phyloP scores from a whole-genome alignment of 2,797 vertebrate species.

The Premnoplex brunnescens region DNA sequence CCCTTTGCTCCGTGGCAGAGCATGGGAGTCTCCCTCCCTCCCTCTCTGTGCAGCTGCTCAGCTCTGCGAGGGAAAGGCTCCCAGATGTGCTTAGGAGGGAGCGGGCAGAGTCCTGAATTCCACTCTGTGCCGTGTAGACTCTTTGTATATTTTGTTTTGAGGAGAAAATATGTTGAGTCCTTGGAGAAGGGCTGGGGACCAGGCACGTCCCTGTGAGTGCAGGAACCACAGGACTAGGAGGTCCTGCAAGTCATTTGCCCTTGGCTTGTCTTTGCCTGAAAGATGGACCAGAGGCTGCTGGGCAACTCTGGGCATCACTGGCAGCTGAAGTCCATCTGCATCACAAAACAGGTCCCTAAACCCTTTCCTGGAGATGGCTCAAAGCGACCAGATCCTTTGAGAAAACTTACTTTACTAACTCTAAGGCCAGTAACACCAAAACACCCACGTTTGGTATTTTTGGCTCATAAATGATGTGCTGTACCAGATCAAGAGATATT shows the following conservation, averaged over 20 bases:
- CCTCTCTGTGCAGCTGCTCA: background rate
- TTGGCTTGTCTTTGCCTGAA: background rate
- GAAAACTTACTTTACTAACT: background rate
- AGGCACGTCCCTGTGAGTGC: background rate
- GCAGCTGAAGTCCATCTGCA: background rate
- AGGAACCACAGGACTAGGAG: background rate
- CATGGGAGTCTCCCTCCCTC: background rate
- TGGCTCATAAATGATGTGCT: background rate
- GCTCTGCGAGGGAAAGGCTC: conserved; percentile 54
- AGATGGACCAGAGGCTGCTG: background rate
- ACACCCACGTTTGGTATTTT: background rate
- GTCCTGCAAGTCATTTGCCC: background rate
- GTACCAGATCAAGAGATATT: conserved; percentile 2
- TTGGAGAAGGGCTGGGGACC: background rate
- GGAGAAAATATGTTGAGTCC: conserved; percentile 40
- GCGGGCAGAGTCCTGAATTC: conserved; percentile 46
- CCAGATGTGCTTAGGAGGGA: conserved; percentile 53
- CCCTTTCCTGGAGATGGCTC: background rate
- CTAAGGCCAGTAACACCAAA: background rate
- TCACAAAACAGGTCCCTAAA: background rate
- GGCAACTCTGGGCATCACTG: background rate
- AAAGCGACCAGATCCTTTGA: background rate
- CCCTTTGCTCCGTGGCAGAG: rapidly evolving
- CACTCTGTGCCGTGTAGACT: background rate
- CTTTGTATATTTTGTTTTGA: conserved; percentile 64